Base-by-base conservation (phyloP, 2,888 invertebrate genomes). In the Hyposoter dolosus region DNA sequence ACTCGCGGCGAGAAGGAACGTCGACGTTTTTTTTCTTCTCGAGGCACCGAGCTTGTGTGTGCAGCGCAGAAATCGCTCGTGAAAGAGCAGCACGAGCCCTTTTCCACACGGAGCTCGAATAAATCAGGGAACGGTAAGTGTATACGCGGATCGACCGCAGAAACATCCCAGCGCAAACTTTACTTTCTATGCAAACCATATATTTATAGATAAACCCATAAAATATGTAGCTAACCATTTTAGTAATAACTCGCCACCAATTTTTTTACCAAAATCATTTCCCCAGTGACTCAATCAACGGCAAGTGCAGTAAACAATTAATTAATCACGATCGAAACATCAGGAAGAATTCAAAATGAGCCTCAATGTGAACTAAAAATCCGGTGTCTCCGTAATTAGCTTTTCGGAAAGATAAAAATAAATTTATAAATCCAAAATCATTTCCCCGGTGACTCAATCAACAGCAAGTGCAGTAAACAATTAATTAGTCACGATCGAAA, bases 61-160 rank as follows among this genome's bases (percentile, higher is more conserved):
- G 69, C 28, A 69, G 23, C 28, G 10, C 68, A 47, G 43, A 78
- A 28, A 80, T 71, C 71, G 79, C 79, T 80, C 69, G 47, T 63
- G 79, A 77, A 53, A 66, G 68, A 66, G 66, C 56, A 66, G 66
- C 56, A 68, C 77, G 28, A 28, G 63, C 69, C 69, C 60, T 78
- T 69, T 79, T 56, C 56, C 19, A 53, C 53, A 17, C 53, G 72
- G 47, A 23, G 43, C 47, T 53, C 84, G 84, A 84, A 80, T 84
- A 84, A 80, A 84, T 80, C 83, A 72, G 56, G 53, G 66, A 66
- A 60, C 28, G 63, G 69, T 23, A 45, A 71, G 47, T 28, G 32
- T 65, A 12, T 56, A 35, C 35, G 53, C 47, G 40, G 28, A 53
- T 60, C 81, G 43, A 66, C n/a, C 65, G 45, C 71, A 72, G 15